Evolutionary conservation across 2,888 invertebrate species (phyloP), one percentile per base, ranked within the genome.

Genomic region (Argynnis bischoffii): DNA sequence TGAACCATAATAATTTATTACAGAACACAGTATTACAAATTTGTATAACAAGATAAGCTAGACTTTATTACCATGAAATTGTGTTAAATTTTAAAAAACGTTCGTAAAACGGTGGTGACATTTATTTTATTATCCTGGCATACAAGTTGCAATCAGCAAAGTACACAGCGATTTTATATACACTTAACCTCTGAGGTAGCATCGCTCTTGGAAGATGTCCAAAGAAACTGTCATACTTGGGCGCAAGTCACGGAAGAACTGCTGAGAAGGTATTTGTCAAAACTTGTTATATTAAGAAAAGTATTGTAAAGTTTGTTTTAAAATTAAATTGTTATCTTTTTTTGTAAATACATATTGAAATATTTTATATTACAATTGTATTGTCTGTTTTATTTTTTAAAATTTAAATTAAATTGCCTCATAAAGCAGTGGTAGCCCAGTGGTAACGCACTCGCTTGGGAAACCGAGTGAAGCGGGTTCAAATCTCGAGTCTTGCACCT

Each of bases 141-240:
- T 81, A 80, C 74, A 74, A 78, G 79, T 79, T 76, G 85, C 87
- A 89, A 89, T 88, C 90, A 89, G 86, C 84, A 83, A 85, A 82
- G 85, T 84, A 88, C 86, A 89, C 85, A 85, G 74, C 83, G 75
- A 86, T 86, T 85, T 85, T 85, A 85, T 87, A 84, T 83, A 84
- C 79, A 80, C 84, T 85, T 85, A 84, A 86, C 85, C 81, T 82
- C 82, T 78, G 82, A 86, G 86, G 86, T 85, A 84, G 83, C 81
- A 78, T 79, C 77, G 81, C 80, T 80, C 81, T 89, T 90, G 90
- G 90, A 86, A 78, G 71, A 70, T 71, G 78, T 86, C 90, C 90
- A 90, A 85, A 80, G 80, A 77, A 78, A 80, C 77, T 77, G 69
- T 72, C 67, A 64, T 70, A 46, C 63, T 61, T 26, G 78, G 81